A percentile compares a stretch with the other conserved stretches of the same genome.
Evolutionary conservation across 2,113 vertebrate genomes (phyloP).

Genomic region (Mandrillus leucophaeus): DNA sequence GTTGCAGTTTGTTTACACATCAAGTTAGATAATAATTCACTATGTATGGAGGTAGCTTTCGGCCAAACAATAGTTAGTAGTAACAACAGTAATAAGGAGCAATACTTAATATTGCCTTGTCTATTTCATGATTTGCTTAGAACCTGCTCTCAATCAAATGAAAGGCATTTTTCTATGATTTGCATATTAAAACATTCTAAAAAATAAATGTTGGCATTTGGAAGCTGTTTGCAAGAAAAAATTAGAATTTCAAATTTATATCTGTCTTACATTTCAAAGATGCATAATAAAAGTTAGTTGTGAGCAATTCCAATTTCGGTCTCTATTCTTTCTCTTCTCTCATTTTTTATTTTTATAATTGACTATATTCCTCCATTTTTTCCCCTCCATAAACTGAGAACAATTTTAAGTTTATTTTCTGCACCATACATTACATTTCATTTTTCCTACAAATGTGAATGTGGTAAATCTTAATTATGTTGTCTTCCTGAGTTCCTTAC

Average conservation of each 20-base stretch:
- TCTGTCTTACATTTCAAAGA: not conserved
- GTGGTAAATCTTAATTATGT: slow-evolving; percentile 5
- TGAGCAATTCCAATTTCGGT: not conserved
- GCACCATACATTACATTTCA: not conserved
- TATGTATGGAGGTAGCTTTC: not conserved
- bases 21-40: not conserved
- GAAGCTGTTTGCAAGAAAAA: slow-evolving; percentile 7
- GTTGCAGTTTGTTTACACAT: not conserved
- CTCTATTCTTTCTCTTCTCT: not conserved
- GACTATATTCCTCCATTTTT: not conserved
- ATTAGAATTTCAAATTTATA: slow-evolving; percentile 30
- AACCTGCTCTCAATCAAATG: not conserved
- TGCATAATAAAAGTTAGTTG: not conserved
- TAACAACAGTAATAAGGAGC: not conserved
- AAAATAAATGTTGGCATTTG: not conserved
- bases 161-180: not conserved
- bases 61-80: not conserved
- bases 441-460: not conserved
- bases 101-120: not conserved
- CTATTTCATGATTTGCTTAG: not conserved
- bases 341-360: not conserved
- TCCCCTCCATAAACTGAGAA: not conserved
- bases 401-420: not conserved
- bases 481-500: not conserved
- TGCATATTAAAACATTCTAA: not conserved